Evolutionary conservation across 2,888 invertebrate genomes (phyloP), one percentile per base, ranked within the genome.

Genomic region (Agriopis aurantiaria): DNA sequence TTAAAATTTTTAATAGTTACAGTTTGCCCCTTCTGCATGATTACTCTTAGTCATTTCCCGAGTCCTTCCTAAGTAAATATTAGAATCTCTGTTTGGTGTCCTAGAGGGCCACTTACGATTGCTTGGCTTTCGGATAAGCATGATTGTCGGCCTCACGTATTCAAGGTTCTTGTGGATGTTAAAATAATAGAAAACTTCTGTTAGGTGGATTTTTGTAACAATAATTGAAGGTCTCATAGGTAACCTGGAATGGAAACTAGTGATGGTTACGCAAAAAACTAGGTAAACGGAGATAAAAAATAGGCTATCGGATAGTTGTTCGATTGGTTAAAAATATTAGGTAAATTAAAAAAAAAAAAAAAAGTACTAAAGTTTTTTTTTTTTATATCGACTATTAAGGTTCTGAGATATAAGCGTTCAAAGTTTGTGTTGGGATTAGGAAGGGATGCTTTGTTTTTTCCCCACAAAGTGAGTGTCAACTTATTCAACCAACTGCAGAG

Each of bases 1-100:
- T 33, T 33, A 3, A 3, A n/a, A 14, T 12, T n/a, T 7, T 48
- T 7, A 4, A 11, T 48, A 46, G 12, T 43, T 17, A 17, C 8
- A 17, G 17, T 8, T 17, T 51, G 3, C 40, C 41, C 14, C 56
- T 52, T 57, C 52, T 57, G 14, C 17, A 8, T 45, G 10, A 75
- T 23, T 72, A 79, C 76, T 83, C 84, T 81, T 77, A 77, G 77
- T 10, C 57, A 48, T n/a, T 10, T 1, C 57, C 12, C 61, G 62
- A 51, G 63, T 78, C 76, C 63, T 75, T 74, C 85, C 85, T 82
- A 82, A 83, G 79, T 82, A 85, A 86, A 86, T 84, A 85, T 84
- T 78, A 80, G 79, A 72, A 81, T 82, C 82, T 80, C 78, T 85
- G 85, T 84, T 83, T 85, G 33, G 72, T 58, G 75, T 70, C 72